Conservation (phyloP, 2,113 vertebrate species). For the Neopipo cinnamomea region DNA sequence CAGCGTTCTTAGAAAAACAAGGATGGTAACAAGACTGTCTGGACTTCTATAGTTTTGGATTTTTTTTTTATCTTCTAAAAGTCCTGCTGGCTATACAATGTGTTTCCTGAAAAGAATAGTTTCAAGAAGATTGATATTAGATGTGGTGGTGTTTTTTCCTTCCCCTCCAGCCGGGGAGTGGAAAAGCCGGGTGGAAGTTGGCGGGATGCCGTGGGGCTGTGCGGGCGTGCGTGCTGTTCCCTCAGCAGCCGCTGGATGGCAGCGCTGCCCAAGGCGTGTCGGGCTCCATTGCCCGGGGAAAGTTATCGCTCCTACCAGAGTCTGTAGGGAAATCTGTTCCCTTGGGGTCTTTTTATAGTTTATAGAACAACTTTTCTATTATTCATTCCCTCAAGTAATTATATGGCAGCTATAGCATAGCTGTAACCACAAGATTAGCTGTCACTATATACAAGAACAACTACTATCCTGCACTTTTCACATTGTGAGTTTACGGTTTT, state of each 20-base stretch:
- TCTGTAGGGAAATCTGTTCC: neutral
- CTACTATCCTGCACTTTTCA: neutral
- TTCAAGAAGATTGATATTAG: fast-evolving
- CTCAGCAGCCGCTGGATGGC: neutral
- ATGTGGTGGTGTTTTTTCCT: neutral
- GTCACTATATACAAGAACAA: neutral
- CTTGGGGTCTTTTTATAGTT: neutral
- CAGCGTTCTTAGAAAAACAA: neutral
- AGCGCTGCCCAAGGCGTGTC: neutral
- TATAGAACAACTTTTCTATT: neutral
- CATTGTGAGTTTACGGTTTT: neutral
- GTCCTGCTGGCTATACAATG: fast-evolving
- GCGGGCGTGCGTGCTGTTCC: neutral
- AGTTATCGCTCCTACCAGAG: neutral
- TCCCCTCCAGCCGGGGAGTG: fast-evolving
- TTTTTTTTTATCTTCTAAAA: neutral
- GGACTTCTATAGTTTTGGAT: fast-evolving
- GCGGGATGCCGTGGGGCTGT: too few relatives aligned
- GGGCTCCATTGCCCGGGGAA: neutral
- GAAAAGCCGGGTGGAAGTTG: fast-evolving
- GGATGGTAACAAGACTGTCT: fast-evolving
- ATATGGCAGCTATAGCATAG: too few relatives aligned
- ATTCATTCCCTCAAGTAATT: fast-evolving
- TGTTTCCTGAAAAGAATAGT: fast-evolving
- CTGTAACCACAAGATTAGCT: neutral